Percentiles rank a stretch among this genome's conserved stretches.
These are phyloP conservation scores for Fringilla coelebs DNA, from an alignment of 2,797 vertebrate species.

Conservation along the genomic window DNA sequence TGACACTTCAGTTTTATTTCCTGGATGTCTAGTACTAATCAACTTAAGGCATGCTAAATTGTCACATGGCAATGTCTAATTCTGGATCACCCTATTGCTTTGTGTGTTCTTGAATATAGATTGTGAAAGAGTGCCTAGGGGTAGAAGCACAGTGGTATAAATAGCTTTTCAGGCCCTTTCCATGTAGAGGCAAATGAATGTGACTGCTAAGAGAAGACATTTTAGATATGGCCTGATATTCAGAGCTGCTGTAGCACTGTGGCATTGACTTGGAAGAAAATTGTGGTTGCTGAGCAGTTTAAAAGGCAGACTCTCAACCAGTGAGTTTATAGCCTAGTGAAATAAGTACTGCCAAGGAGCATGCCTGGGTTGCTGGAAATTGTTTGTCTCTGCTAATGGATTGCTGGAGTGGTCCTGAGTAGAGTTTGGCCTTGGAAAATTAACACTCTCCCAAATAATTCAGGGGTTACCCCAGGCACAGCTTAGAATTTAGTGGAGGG, in stretches of 20 bases:
- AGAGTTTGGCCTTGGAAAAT: background rate
- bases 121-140: background rate
- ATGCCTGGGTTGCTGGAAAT: background rate
- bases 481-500: background rate
- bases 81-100: background rate
- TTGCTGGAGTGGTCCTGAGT: background rate
- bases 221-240: background rate
- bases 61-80: background rate
- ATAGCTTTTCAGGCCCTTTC: background rate
- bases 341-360: background rate
- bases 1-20: background rate
- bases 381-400: background rate
- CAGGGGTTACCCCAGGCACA: background rate
- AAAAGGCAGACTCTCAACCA: background rate
- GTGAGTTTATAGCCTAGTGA: background rate
- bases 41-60: background rate
- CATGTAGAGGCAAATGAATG: background rate
- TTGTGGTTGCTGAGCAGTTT: background rate
- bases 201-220: background rate
- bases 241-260: background rate
- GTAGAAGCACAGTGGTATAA: background rate
- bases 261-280: background rate
- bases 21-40: background rate
- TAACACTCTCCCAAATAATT: background rate
- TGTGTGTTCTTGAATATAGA: background rate